phyloP scores from a whole-genome alignment of 1,140 invertebrate species.

The Lepidostoma basale region DNA sequence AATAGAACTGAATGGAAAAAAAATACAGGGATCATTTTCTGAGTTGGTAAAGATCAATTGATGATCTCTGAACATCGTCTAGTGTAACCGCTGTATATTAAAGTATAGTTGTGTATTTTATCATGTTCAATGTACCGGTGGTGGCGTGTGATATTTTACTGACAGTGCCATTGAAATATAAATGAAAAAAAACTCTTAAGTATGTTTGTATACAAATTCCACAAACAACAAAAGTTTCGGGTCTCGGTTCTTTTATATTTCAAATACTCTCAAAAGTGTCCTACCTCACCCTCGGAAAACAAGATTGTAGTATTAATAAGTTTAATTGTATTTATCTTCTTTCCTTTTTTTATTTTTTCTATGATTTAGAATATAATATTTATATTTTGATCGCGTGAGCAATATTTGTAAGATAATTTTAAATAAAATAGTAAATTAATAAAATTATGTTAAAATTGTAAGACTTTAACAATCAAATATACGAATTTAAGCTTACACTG shows the following conservation, averaged over 20 bases:
- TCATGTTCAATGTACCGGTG: conserved; percentile 1
- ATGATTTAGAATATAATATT: conserved; percentile 29
- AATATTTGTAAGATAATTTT: conserved; percentile 25
- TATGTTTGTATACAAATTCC: not conserved
- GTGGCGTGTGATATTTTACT: not conserved
- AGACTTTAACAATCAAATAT: conserved; percentile 24
- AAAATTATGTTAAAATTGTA: conserved; percentile 12
- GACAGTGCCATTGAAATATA: not conserved
- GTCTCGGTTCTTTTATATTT: not conserved
- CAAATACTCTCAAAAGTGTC: not conserved
- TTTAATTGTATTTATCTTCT: conserved; percentile 12
- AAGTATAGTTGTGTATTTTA: not conserved
- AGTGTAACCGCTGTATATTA: conserved; percentile 2
- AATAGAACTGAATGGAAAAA: conserved; percentile 15
- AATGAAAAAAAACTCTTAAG: not conserved
- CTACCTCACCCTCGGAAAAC: too few relatives aligned
- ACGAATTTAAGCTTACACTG: conserved; percentile 19
- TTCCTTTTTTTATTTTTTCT: conserved; percentile 23
- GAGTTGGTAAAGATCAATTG: conserved; percentile 3
- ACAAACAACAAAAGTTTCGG: too few relatives aligned
- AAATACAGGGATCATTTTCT: conserved; percentile 12
- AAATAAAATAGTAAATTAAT: conserved; percentile 1
- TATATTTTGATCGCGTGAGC: conserved; percentile 26
- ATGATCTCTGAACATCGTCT: not conserved
- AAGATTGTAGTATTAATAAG: conserved; percentile 27